Base-by-base conservation (phyloP, 2,888 invertebrate genomes). In the Oligia strigilis region DNA sequence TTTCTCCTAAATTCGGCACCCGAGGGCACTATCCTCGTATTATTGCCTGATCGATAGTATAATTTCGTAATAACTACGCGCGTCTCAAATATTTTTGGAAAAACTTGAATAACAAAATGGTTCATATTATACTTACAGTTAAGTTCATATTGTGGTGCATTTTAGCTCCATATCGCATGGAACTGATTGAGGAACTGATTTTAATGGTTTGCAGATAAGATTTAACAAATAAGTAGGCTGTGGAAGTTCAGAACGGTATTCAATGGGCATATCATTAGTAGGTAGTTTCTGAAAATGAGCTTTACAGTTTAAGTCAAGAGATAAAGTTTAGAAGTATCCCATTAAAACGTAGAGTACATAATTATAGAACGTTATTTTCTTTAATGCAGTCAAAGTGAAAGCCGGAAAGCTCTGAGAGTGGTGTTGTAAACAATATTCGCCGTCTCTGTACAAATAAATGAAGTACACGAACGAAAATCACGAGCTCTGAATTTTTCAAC, bases 1-100 rank as follows among this genome's bases (percentile, higher is more conserved):
- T 96, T 96, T 95, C 94, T 93, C 95, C 96, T 96, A 96, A 97
- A 97, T 96, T 97, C 93, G 91, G 94, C 90, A 91, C 96, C 95
- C 89, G 92, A 91, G 95, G 96, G 95, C 94, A 92, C 93, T 95
- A 94, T 94, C 91, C 93, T 89, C 92, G 93, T 94, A 95, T 96
- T 95, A 96, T 94, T 94, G 94, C 92, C 93, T 93, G 96, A 96
- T 96, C 95, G 96, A 96, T 96, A 95, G 94, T 94, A 94, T 95
- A 96, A 96, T 95, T 96, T 94, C 92, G 93, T 94, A 95, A 96
- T 95, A 94, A 95, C 94, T 93, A 93, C 91, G 91, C 92, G 90
- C 91, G 90, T 91, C 91, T 92, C 89, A 93, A 91, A 94, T 93
- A 91, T 93, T 93, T 93, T 92, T 89, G 88, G 83, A 89, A 92